Percentiles rank a stretch among this genome's conserved stretches.
Evolutionary conservation across 1,140 invertebrate genomes (phyloP).

Genomic region (Uloborus diversus): DNA sequence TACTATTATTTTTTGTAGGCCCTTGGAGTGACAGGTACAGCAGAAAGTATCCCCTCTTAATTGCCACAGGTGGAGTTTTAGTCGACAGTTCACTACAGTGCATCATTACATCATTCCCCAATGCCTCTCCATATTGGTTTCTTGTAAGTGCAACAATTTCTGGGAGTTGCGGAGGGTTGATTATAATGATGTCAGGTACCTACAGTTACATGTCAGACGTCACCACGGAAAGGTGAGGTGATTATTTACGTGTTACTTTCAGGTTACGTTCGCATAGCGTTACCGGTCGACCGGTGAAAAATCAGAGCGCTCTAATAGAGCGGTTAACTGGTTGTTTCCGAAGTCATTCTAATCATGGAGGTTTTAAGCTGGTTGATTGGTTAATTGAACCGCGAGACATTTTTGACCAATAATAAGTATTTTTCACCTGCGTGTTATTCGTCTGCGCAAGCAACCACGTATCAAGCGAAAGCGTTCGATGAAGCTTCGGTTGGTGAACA

Average conservation of each 20-base stretch:
- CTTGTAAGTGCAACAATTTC: background rate
- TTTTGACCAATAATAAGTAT: too few relatives aligned
- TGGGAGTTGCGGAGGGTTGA: background rate
- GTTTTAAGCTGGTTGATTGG: too few relatives aligned
- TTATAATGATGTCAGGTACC: slow-evolving; percentile 18
- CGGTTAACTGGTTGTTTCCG: too few relatives aligned
- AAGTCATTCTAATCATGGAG: too few relatives aligned
- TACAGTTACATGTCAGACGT: slow-evolving; percentile 50
- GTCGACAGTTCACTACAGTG: slow-evolving; percentile 68
- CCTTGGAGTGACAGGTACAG: slow-evolving; percentile 61
- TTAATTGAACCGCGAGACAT: too few relatives aligned
- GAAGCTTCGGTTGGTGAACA: too few relatives aligned
- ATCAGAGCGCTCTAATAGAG: too few relatives aligned
- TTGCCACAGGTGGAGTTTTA: slow-evolving; percentile 82
- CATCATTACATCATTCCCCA: background rate
- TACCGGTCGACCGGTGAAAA: background rate
- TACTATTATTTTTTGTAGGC: background rate
- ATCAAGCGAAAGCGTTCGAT: too few relatives aligned
- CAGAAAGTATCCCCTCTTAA: slow-evolving; percentile 81
- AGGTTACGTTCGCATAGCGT: background rate
- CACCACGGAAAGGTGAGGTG: slow-evolving; percentile 8
- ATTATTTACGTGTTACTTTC: background rate
- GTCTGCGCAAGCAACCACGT: too few relatives aligned
- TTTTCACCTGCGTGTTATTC: too few relatives aligned
- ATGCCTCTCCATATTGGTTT: background rate